These are phyloP conservation scores for Galerucella nymphaeae DNA, from an alignment of 2,888 invertebrate species.

Conservation along the genomic window DNA sequence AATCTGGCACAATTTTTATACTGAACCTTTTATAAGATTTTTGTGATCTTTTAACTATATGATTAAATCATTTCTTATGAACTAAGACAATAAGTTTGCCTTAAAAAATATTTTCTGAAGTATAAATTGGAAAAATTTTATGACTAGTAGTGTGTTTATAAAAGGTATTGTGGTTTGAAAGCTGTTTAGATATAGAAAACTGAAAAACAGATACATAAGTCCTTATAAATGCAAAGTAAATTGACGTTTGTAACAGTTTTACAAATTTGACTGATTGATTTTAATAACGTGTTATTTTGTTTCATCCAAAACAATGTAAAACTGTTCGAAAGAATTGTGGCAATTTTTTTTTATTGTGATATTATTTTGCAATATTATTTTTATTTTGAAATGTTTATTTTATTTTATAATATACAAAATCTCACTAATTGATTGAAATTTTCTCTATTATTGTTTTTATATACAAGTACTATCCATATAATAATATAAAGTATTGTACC, in stretches of 20 bases:
- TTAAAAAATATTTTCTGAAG: background rate
- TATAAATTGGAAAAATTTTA: background rate
- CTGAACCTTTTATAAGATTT: background rate
- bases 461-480: background rate
- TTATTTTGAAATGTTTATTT: conserved; percentile 17
- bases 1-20: background rate
- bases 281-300: no score
- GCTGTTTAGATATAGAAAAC: background rate
- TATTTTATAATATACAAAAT: conserved; percentile 14
- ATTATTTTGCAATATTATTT: conserved; percentile 24
- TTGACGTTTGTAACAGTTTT: background rate
- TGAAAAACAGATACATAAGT: background rate
- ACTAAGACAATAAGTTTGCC: background rate
- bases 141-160: background rate
- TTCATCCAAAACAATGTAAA: background rate
- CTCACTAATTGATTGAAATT: conserved; percentile 18
- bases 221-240: background rate
- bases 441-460: conserved; percentile 7
- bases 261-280: background rate
- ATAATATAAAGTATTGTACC: conserved; percentile 11
- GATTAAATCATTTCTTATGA: background rate
- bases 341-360: conserved; percentile 31
- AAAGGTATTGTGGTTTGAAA: background rate
- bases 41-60: background rate
- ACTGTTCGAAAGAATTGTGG: conserved; percentile 11